Evolutionary conservation across 2,888 invertebrate genomes (phyloP).

Genomic region (Ormyrus thymus): DNA sequence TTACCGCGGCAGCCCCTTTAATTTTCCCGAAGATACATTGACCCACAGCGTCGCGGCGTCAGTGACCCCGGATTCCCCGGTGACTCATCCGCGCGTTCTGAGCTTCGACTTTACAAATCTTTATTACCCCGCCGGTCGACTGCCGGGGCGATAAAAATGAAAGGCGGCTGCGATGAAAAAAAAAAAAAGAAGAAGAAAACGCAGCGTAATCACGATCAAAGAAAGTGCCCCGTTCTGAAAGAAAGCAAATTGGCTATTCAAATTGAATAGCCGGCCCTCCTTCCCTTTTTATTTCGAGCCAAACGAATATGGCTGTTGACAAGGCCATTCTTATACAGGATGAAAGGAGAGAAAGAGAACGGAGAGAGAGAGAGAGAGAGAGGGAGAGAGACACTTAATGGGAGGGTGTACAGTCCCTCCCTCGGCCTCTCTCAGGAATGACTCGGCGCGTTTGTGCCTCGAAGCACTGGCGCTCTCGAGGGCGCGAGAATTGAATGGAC

Average conservation of each 20-base stretch:
- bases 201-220: constrained; percentile 17
- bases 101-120: neutral
- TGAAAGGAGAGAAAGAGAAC: too few species aligned
- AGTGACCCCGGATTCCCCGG: too few species aligned
- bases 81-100: neutral
- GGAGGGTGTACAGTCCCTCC: neutral
- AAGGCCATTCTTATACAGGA: too few species aligned
- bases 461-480: neutral
- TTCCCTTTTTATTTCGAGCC: neutral
- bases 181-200: neutral
- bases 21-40: neutral
- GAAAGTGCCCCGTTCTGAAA: neutral
- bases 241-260: constrained; percentile 45
- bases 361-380: neutral
- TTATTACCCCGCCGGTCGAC: neutral
- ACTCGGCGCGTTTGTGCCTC: neutral
- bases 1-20: too few species aligned
- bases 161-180: neutral
- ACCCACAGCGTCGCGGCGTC: neutral
- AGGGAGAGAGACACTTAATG: neutral
- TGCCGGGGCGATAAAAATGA: too few species aligned
- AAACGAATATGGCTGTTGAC: too few species aligned
- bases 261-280: constrained; percentile 17
- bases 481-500: neutral
- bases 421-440: neutral